Evolutionary conservation across 1,140 invertebrate species (phyloP).

Genomic region (Eciton burchellii): DNA sequence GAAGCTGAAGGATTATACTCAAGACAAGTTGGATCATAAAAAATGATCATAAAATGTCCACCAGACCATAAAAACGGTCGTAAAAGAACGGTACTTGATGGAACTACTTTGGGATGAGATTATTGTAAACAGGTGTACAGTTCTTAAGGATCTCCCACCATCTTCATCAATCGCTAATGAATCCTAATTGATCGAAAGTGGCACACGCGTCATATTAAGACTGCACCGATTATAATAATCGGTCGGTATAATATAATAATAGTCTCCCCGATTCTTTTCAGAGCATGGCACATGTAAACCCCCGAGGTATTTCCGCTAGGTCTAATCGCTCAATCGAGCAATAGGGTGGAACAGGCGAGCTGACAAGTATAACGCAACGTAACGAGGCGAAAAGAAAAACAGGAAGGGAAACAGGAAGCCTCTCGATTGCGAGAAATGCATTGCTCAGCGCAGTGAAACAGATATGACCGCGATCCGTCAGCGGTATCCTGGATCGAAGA

Average conservation of each 20-base stretch:
- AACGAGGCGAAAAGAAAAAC: slow-evolving; percentile 32
- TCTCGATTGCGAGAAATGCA: neutral
- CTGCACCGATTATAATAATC: slow-evolving; percentile 5
- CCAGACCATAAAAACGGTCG: no score
- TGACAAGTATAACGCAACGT: slow-evolving; percentile 37
- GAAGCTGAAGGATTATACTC: no score
- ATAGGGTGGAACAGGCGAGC: slow-evolving; percentile 1
- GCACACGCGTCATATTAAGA: neutral
- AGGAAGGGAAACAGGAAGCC: neutral
- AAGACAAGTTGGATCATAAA: no score
- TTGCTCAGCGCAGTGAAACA: slow-evolving; percentile 15
- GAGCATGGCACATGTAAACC: slow-evolving; percentile 22
- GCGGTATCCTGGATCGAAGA: neutral
- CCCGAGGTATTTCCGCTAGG: slow-evolving; percentile 7
- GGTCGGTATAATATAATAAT: no score
- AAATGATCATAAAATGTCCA: no score
- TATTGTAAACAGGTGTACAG: neutral
- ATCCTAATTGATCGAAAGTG: neutral
- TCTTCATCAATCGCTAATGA: neutral
- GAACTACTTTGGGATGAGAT: neutral
- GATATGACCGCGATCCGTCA: slow-evolving; percentile 18
- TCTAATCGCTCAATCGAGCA: slow-evolving; percentile 24
- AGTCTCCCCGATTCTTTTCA: slow-evolving; percentile 16
- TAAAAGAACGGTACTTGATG: no score
- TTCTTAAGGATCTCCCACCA: neutral